Evolutionary conservation across 2,797 vertebrate genomes (phyloP).

Genomic region (Margarornis squamiger): DNA sequence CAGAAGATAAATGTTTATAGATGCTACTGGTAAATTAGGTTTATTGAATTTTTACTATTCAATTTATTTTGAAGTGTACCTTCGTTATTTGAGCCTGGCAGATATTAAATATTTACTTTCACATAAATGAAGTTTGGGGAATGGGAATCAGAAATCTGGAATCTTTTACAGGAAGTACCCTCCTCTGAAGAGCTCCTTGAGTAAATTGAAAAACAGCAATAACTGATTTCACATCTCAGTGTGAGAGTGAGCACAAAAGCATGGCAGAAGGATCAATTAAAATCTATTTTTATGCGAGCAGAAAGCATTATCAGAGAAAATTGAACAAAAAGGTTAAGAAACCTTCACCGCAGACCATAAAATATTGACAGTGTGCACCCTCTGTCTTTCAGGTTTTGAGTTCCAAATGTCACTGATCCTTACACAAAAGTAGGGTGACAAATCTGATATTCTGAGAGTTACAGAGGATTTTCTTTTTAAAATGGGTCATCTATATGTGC

Average conservation of each 20-base stretch:
- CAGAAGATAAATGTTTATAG: background rate
- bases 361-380: background rate
- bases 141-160: background rate
- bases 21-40: background rate
- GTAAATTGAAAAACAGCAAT: background rate
- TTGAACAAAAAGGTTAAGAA: background rate
- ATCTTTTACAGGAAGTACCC: background rate
- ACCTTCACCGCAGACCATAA: background rate
- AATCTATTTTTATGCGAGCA: background rate
- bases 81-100: background rate
- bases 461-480: background rate
- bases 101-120: slow-evolving; percentile 2
- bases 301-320: background rate
- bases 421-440: background rate
- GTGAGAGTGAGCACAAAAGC: background rate
- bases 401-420: background rate
- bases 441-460: background rate
- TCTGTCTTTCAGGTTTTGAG: background rate
- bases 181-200: background rate
- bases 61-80: slow-evolving; percentile 26
- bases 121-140: background rate
- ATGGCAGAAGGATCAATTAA: background rate
- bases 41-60: slow-evolving; percentile 29
- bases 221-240: background rate
- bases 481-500: background rate